Evolutionary conservation across 2,797 vertebrate species (phyloP).

Genomic region (Cichlasoma orientale): DNA sequence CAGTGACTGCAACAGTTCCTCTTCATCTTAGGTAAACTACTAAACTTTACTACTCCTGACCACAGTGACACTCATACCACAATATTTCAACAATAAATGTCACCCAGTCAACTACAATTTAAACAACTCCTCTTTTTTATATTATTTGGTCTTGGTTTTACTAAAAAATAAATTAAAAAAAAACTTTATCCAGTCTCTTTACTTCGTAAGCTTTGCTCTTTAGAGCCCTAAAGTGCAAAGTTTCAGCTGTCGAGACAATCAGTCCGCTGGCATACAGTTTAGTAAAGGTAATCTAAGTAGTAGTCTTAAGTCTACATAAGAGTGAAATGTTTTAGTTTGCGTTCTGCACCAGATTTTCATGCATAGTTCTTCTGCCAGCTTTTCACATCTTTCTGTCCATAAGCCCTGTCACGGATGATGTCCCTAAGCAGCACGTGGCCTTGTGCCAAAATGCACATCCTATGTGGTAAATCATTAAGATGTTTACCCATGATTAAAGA

Average conservation of each 20-base stretch:
- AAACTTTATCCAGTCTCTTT: background rate
- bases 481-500: slow-evolving; percentile 64
- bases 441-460: slow-evolving; percentile 41
- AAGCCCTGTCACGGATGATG: slow-evolving; percentile 3
- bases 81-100: background rate
- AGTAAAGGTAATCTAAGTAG: background rate
- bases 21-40: background rate
- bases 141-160: background rate
- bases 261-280: background rate
- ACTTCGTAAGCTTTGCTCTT: too few species aligned
- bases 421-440: slow-evolving; percentile 12
- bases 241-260: background rate
- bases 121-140: background rate
- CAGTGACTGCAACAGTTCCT: background rate
- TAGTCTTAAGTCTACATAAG: background rate
- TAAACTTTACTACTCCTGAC: background rate
- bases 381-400: background rate
- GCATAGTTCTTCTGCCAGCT: background rate
- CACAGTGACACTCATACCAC: background rate
- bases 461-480: slow-evolving; percentile 63
- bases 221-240: background rate
- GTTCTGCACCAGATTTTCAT: background rate
- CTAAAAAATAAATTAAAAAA: background rate
- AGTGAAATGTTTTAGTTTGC: background rate
- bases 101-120: background rate